These are phyloP conservation scores for Poecile atricapillus DNA, from an alignment of 2,113 vertebrate species.

Conservation along the genomic window DNA sequence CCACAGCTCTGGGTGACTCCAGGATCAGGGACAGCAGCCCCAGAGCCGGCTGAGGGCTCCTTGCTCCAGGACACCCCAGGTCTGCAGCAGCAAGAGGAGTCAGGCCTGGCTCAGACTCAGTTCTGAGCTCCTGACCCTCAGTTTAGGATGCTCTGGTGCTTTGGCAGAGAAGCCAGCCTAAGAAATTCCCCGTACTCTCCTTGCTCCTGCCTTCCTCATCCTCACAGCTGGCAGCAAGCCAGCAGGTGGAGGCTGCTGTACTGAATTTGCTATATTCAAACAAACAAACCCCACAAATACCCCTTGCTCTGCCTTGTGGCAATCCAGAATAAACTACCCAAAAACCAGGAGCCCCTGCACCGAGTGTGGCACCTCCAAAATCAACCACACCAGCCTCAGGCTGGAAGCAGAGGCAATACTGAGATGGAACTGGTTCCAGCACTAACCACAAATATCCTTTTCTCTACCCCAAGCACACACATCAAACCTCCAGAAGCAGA, in stretches of 20 bases:
- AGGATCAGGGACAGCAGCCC: neutral
- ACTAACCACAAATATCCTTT: neutral
- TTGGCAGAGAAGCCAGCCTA: neutral
- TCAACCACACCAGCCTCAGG: neutral
- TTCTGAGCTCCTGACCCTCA: neutral
- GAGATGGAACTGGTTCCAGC: neutral
- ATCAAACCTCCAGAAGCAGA: neutral
- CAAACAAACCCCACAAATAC: fast-evolving
- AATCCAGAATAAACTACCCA: neutral
- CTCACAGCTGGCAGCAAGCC: neutral
- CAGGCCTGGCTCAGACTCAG: neutral
- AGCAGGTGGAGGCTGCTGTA: neutral
- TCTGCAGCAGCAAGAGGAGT: neutral
- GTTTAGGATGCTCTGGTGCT: neutral
- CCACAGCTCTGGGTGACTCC: neutral
- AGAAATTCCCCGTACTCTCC: neutral
- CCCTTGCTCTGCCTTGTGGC: neutral
- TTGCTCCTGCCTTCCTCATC: neutral
- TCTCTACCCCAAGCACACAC: neutral
- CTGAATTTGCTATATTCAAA: neutral
- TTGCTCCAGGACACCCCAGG: neutral
- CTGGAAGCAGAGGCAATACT: neutral
- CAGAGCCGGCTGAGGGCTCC: neutral
- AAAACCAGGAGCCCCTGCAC: neutral
- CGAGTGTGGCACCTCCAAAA: neutral